Evolutionary conservation across 2,113 vertebrate genomes (phyloP).

Genomic region (Puffinus mauretanicus): DNA sequence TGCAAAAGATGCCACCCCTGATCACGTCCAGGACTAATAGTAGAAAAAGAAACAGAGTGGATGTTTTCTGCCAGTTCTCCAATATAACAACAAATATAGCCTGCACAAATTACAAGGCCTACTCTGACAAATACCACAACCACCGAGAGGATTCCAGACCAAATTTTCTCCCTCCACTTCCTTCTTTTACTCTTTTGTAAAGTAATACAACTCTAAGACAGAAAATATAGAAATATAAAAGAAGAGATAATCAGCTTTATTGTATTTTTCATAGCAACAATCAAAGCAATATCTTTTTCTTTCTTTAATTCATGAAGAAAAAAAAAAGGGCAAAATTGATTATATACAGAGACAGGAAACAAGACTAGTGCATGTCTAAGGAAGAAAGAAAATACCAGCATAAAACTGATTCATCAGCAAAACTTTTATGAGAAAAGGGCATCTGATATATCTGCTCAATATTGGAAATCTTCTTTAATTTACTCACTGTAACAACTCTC

Average conservation of each 20-base stretch:
- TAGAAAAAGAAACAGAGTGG: not conserved
- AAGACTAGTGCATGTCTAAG: not conserved
- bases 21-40: not conserved
- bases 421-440: conserved; percentile 23
- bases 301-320: not conserved
- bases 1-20: not conserved
- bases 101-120: not conserved
- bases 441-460: conserved; percentile 63
- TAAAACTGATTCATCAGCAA: conserved; percentile 25
- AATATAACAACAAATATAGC: not conserved
- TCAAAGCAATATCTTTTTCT: not conserved
- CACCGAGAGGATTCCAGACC: not conserved
- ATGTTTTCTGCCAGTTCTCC: not conserved
- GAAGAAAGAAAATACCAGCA: not conserved
- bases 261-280: not conserved
- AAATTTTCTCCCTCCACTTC: not conserved
- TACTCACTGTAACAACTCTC: conserved; percentile 14
- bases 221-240: not conserved
- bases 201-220: not conserved
- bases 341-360: not conserved
- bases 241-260: not conserved
- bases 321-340: not conserved
- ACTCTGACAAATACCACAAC: not conserved
- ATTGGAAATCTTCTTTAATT: conserved; percentile 56
- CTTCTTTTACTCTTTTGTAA: not conserved